A percentile compares a stretch with the other conserved stretches of the same genome.
Conservation (phyloP, 2,888 invertebrate species). For the Sphinx pinastri region DNA sequence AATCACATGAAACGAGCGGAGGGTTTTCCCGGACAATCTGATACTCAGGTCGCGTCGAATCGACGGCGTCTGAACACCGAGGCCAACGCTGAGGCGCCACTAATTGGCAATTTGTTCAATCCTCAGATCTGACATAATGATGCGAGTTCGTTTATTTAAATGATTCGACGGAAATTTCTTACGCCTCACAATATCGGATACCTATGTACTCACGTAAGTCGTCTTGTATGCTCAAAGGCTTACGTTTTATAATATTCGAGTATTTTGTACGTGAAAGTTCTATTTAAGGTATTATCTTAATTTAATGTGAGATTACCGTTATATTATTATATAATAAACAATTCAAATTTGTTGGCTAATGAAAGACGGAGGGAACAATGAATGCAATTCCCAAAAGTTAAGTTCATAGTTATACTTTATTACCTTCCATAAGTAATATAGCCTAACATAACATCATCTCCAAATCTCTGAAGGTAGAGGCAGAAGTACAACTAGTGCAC, state of each 20-base stretch:
- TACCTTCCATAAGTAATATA: too few relatives aligned
- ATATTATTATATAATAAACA: too few relatives aligned
- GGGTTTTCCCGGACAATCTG: slow-evolving; percentile 28
- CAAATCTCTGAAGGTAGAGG: too few relatives aligned
- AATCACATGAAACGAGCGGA: slow-evolving; percentile 19
- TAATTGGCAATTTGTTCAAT: slow-evolving; percentile 84
- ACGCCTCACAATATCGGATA: slow-evolving; percentile 50
- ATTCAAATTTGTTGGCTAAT: too few relatives aligned
- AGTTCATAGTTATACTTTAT: too few relatives aligned
- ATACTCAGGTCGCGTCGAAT: slow-evolving; percentile 41
- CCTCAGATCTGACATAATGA: slow-evolving; percentile 83
- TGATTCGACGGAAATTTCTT: slow-evolving; percentile 80
- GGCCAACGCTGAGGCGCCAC: slow-evolving; percentile 62
- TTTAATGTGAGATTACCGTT: too few relatives aligned
- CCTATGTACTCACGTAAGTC: not conserved
- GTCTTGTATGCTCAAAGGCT: slow-evolving; percentile 5
- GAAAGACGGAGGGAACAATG: too few relatives aligned
- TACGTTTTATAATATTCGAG: not conserved
- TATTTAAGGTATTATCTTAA: not conserved
- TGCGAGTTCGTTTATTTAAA: slow-evolving; percentile 83
- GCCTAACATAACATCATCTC: too few relatives aligned
- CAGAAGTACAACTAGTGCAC: too few relatives aligned
- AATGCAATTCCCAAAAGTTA: too few relatives aligned
- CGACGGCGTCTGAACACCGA: slow-evolving; percentile 51
- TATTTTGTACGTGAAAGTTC: slow-evolving; percentile 6